Evolutionary conservation across 2,797 vertebrate species (phyloP).

Genomic region (Petrocephalus schoutedeni): DNA sequence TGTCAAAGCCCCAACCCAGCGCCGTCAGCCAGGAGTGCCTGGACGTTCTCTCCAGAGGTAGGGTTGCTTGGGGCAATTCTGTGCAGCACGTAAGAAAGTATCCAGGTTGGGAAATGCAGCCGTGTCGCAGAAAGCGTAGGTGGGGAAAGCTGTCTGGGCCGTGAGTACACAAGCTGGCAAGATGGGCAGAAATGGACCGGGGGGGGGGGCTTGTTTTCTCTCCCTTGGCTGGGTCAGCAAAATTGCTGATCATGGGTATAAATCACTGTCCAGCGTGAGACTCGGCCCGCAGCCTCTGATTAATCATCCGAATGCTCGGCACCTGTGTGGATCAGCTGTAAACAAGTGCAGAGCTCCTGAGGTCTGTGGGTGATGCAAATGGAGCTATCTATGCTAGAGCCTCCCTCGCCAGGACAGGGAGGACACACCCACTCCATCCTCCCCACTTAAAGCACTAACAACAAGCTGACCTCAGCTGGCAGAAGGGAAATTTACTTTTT

Average conservation of each 20-base stretch:
- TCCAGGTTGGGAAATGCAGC: background rate
- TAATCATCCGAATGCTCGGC: conserved; percentile 51
- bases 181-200: background rate
- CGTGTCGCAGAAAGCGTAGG: background rate
- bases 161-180: background rate
- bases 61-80: background rate
- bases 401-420: background rate
- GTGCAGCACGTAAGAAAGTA: background rate
- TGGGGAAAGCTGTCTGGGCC: background rate
- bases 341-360: conserved; percentile 47
- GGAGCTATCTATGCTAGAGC: conserved; percentile 2
- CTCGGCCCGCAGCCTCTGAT: conserved; percentile 46
- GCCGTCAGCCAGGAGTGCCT: conserved; percentile 81
- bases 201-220: background rate
- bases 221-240: conserved; percentile 56
- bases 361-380: conserved; percentile 33
- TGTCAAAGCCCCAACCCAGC: conserved; percentile 75
- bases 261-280: conserved; percentile 34
- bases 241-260: conserved; percentile 44
- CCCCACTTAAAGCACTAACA: background rate
- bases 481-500: background rate
- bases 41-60: conserved; percentile 79
- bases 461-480: background rate
- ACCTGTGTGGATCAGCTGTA: conserved; percentile 34
- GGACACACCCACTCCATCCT: background rate